A percentile compares a stretch with the other conserved stretches of the same genome.
These are phyloP conservation scores for Ametastegia equiseti DNA, from an alignment of 2,888 invertebrate species.

Conservation along the genomic window DNA sequence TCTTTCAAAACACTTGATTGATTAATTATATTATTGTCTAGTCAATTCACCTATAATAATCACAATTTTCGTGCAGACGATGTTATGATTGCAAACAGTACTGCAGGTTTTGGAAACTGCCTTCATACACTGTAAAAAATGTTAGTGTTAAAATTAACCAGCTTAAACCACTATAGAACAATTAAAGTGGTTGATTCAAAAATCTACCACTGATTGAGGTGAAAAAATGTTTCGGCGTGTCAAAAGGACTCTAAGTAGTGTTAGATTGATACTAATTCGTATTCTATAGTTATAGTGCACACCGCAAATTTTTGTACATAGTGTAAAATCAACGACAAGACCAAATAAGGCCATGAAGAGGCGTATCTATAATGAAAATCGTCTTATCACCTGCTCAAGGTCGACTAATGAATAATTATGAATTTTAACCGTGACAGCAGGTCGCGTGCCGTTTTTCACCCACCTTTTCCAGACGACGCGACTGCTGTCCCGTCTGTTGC, in stretches of 20 bases:
- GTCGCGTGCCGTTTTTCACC: constrained; percentile 23
- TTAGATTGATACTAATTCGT: too few species aligned
- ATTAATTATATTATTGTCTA: neutral
- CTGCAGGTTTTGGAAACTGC: neutral
- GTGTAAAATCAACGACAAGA: neutral
- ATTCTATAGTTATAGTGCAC: too few species aligned
- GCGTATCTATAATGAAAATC: neutral
- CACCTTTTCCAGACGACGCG: neutral
- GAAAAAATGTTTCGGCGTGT: too few species aligned
- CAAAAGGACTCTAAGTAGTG: too few species aligned
- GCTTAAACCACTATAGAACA: too few species aligned
- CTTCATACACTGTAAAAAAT: too few species aligned
- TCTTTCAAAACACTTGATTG: neutral
- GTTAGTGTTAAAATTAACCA: too few species aligned
- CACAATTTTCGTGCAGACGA: neutral
- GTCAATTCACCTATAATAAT: neutral
- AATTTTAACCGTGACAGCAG: constrained; percentile 8
- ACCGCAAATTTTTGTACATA: too few species aligned
- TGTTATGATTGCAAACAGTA: neutral
- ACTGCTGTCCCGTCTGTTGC: constrained; percentile 18
- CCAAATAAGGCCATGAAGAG: neutral
- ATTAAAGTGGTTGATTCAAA: too few species aligned
- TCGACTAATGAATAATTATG: neutral
- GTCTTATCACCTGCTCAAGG: neutral
- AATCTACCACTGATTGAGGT: too few species aligned